Evolutionary conservation across 2,888 invertebrate genomes (phyloP).

Genomic region (Dryomyza anilis): DNA sequence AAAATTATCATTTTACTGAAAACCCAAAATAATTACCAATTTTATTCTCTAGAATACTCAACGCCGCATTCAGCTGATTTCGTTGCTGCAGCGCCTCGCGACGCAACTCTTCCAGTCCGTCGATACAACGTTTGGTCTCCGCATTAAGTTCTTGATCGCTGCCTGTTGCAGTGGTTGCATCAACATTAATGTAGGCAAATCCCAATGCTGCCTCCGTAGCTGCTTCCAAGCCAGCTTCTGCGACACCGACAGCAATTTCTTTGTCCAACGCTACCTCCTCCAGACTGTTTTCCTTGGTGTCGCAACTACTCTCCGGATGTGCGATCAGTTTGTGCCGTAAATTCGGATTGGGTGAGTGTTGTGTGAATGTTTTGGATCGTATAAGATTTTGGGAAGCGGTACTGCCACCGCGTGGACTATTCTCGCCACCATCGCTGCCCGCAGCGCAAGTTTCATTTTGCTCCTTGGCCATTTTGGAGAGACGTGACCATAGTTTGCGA

Average conservation of each 20-base stretch:
- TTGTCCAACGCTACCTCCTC: slow-evolving; percentile 72
- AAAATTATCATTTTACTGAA: background rate
- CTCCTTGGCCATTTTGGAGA: slow-evolving; percentile 69
- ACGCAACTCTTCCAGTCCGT: slow-evolving; percentile 68
- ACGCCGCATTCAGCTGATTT: slow-evolving; percentile 64
- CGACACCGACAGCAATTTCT: slow-evolving; percentile 22
- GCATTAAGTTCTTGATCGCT: slow-evolving; percentile 68
- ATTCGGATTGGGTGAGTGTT: slow-evolving; percentile 67
- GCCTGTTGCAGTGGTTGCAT: slow-evolving; percentile 32
- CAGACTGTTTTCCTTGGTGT: slow-evolving; percentile 70
- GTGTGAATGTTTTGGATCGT: slow-evolving; percentile 71
- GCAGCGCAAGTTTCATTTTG: slow-evolving; percentile 48
- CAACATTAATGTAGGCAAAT: slow-evolving; percentile 53
- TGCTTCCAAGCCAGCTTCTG: too few relatives aligned
- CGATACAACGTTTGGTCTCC: slow-evolving; percentile 70
- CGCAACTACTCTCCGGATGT: slow-evolving; percentile 64
- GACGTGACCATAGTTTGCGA: slow-evolving; percentile 76
- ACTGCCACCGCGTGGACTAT: slow-evolving; percentile 27
- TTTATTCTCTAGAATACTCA: slow-evolving; percentile 57
- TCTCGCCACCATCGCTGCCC: slow-evolving; percentile 24
- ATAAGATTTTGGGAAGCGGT: slow-evolving; percentile 60
- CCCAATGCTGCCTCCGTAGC: slow-evolving; percentile 44
- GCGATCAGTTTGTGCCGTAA: slow-evolving; percentile 62
- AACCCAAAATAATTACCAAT: slow-evolving; percentile 51
- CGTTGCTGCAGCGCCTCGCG: slow-evolving; percentile 69